These are phyloP conservation scores for Nomada fucata DNA, from an alignment of 2,888 invertebrate genomes.

Conservation along the genomic window DNA sequence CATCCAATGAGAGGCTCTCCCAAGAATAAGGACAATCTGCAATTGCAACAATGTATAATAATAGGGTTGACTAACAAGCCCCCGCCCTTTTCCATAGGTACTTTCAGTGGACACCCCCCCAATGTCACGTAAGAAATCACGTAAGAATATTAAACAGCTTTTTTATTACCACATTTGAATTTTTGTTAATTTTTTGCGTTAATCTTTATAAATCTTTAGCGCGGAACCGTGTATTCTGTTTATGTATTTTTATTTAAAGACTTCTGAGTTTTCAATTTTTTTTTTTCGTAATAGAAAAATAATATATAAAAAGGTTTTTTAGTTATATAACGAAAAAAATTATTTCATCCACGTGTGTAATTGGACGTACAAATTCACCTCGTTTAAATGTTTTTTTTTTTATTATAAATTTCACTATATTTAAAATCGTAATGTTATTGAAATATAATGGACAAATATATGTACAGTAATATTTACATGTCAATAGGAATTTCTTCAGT, in stretches of 20 bases:
- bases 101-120: not conserved
- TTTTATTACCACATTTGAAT: not conserved
- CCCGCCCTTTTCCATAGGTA: constrained; percentile 49
- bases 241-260: too few species aligned
- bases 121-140: not conserved
- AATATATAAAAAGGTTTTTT: not conserved
- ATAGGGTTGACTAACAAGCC: constrained; percentile 49
- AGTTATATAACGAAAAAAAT: not conserved
- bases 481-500: not conserved
- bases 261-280: not conserved
- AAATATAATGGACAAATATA: not conserved
- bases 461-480: constrained; percentile 38
- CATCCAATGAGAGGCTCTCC: constrained; percentile 71
- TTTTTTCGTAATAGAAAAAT: not conserved
- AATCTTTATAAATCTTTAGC: too few species aligned
- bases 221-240: too few species aligned
- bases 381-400: not conserved
- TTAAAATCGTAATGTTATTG: not conserved
- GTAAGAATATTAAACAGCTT: not conserved
- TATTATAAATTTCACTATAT: constrained; percentile 9
- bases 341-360: not conserved
- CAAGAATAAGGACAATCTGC: constrained; percentile 72
- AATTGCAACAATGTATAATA: constrained; percentile 67
- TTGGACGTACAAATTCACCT: not conserved
- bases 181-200: too few species aligned